Conservation (phyloP, 2,113 vertebrate species). For the Tretioscincus oriximinensis region DNA sequence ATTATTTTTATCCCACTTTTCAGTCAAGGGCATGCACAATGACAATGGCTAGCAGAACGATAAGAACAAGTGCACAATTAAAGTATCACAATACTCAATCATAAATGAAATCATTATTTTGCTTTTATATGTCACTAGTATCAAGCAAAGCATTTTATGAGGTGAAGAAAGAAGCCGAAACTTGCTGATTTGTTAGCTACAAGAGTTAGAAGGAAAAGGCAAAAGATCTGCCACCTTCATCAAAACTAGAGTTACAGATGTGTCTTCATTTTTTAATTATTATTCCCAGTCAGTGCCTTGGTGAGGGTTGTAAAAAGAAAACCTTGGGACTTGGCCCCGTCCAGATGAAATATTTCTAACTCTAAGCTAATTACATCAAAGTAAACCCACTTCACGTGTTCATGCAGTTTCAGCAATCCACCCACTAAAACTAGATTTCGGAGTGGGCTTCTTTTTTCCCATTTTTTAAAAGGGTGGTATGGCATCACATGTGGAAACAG, state of each 20-base stretch:
- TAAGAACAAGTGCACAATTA: background rate
- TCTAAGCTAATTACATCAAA: no score
- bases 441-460: no score
- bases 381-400: background rate
- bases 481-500: no score
- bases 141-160: background rate
- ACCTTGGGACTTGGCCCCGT: no score
- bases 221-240: background rate
- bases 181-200: background rate
- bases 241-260: background rate
- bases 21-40: background rate
- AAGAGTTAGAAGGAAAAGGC: background rate
- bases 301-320: background rate
- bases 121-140: background rate
- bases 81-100: background rate
- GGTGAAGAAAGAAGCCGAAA: background rate
- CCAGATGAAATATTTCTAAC: background rate
- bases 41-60: background rate
- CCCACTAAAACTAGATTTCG: no score
- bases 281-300: background rate
- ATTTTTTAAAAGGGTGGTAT: no score
- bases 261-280: background rate
- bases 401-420: background rate
- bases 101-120: background rate
- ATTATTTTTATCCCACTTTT: background rate